A percentile compares a stretch with the other conserved stretches of the same genome.
phyloP scores from a whole-genome alignment of 2,113 vertebrate species.

The Otus sunia region DNA sequence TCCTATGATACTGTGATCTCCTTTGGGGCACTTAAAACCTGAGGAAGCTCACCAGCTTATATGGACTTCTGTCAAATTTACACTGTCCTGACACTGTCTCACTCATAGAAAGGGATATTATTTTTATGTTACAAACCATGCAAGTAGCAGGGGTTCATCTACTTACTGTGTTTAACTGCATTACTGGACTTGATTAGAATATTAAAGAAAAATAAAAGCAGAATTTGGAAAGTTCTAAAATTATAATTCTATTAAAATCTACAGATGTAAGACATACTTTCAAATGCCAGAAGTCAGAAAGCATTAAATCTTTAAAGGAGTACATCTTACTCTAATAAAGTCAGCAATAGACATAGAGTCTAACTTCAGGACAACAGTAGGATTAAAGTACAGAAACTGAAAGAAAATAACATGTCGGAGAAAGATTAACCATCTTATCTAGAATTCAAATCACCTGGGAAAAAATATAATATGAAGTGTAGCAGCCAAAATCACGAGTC shows the following conservation, averaged over 20 bases:
- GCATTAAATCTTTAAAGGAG: not conserved
- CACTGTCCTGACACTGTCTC: not conserved
- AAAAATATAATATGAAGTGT: not conserved
- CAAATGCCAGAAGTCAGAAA: not conserved
- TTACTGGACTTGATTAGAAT: not conserved
- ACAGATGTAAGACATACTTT: not conserved
- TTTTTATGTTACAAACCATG: not conserved
- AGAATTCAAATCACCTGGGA: not conserved
- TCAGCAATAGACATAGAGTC: not conserved
- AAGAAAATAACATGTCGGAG: not conserved
- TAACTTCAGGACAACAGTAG: not conserved
- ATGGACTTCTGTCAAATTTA: not conserved
- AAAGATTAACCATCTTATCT: not conserved
- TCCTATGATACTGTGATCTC: not conserved
- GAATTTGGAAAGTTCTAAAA: not conserved
- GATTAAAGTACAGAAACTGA: not conserved
- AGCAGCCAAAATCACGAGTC: too few species aligned
- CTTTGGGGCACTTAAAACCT: not conserved
- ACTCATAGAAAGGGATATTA: not conserved
- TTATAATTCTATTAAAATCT: not conserved
- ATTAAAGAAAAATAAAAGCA: not conserved
- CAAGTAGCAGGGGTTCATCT: not conserved
- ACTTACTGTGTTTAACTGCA: not conserved
- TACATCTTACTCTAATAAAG: not conserved
- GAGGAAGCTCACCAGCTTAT: not conserved